phyloP scores from a whole-genome alignment of 1,140 invertebrate genomes.

The Drosophila nigrodunni region DNA sequence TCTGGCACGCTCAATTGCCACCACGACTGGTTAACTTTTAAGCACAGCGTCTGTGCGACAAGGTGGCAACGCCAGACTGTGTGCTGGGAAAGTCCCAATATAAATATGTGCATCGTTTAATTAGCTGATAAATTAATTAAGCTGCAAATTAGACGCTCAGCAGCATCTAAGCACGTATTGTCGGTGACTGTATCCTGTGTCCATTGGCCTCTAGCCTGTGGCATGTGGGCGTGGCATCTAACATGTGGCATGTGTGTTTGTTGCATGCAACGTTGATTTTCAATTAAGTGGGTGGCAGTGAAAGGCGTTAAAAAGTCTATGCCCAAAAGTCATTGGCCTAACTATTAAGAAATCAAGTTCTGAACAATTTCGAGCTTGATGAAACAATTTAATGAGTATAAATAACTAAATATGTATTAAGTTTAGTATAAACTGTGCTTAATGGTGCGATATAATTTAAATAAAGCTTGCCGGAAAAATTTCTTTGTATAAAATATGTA shows the following conservation, averaged over 20 bases:
- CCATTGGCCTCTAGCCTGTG: too few species aligned
- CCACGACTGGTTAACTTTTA: constrained; percentile 65
- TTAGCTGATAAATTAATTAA: constrained; percentile 77
- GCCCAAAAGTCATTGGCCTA: neutral
- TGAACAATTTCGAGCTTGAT: too few species aligned
- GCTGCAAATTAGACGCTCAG: constrained; percentile 27
- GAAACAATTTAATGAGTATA: too few species aligned
- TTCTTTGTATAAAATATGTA: too few species aligned
- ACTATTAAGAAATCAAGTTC: too few species aligned
- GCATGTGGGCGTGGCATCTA: neutral
- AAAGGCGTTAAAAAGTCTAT: neutral
- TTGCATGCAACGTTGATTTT: constrained; percentile 57
- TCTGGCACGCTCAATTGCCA: constrained; percentile 66
- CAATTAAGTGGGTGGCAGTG: constrained; percentile 52
- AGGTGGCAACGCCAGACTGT: constrained; percentile 23
- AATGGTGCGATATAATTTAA: too few species aligned
- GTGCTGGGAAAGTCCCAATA: constrained; percentile 29
- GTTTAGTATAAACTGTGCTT: too few species aligned
- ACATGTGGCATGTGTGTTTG: constrained; percentile 1
- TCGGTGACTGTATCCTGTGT: neutral
- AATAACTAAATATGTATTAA: too few species aligned
- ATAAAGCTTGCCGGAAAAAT: too few species aligned
- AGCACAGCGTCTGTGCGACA: constrained; percentile 14
- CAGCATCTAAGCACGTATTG: neutral
- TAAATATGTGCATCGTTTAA: constrained; percentile 74